These are phyloP conservation scores for Dromiciops gliroides DNA, from an alignment of 2,113 vertebrate species.

Conservation along the genomic window DNA sequence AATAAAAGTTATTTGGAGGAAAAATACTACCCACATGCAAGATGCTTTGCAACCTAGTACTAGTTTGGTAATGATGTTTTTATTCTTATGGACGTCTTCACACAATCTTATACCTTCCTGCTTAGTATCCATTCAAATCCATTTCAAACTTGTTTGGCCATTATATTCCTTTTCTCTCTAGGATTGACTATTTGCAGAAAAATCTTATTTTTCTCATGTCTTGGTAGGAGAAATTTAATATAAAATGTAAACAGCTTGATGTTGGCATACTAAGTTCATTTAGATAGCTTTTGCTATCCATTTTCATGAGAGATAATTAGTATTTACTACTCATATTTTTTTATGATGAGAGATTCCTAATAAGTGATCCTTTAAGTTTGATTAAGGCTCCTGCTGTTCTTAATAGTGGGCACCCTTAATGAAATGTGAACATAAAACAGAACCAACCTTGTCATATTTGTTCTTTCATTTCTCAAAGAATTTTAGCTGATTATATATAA, in stretches of 20 bases:
- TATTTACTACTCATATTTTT: neutral
- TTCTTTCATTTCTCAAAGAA: neutral
- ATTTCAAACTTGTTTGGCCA: neutral
- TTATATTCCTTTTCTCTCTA: neutral
- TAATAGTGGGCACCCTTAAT: neutral
- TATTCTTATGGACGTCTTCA: neutral
- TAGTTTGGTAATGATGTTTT: neutral
- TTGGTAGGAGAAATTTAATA: neutral
- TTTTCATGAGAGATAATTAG: neutral
- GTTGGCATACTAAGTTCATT: neutral
- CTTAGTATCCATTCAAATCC: neutral
- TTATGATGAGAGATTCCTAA: neutral
- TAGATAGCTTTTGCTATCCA: neutral
- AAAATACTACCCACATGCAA: neutral
- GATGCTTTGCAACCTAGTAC: neutral
- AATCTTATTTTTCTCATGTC: neutral
- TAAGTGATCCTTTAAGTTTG: neutral
- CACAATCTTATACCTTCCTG: neutral
- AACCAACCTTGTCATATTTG: rapidly evolving
- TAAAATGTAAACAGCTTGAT: neutral
- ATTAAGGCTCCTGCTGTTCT: neutral
- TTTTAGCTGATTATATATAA: neutral
- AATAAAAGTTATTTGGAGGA: neutral
- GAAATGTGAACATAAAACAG: neutral
- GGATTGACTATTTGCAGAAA: neutral